These are phyloP conservation scores for Saccopteryx bilineata DNA, from an alignment of 2,113 vertebrate species.

Conservation along the genomic window DNA sequence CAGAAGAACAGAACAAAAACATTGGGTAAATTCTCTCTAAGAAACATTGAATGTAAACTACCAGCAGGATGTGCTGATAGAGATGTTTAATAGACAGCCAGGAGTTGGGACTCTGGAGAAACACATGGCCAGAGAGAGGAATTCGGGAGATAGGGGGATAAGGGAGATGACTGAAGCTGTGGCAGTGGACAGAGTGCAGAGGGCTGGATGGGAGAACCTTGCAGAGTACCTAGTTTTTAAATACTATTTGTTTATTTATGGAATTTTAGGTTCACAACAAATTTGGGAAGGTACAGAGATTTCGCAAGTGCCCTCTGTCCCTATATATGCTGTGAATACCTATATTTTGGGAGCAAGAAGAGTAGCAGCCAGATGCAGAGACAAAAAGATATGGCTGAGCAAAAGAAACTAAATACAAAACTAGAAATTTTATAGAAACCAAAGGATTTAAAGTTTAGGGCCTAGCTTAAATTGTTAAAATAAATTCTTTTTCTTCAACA, in stretches of 20 bases:
- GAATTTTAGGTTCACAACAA: neutral
- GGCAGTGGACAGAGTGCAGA: neutral
- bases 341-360: neutral
- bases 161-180: neutral
- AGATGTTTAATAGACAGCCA: neutral
- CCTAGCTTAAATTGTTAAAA: slow-evolving; percentile 25
- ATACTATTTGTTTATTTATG: neutral
- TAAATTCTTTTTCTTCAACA: neutral
- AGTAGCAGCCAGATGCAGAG: neutral
- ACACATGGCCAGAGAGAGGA: neutral
- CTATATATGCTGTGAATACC: neutral
- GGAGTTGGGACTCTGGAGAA: neutral
- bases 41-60: neutral
- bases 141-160: neutral
- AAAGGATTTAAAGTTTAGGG: neutral
- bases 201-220: neutral
- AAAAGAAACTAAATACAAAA: neutral
- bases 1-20: slow-evolving; percentile 24
- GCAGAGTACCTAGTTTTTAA: neutral
- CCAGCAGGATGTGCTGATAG: neutral
- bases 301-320: neutral
- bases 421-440: neutral
- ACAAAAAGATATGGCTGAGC: neutral
- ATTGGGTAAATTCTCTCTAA: neutral
- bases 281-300: neutral